Percentiles rank a stretch among this genome's conserved stretches.
These are phyloP conservation scores for Heteromormyrus szaboi DNA, from an alignment of 2,797 vertebrate species.

Conservation along the genomic window DNA sequence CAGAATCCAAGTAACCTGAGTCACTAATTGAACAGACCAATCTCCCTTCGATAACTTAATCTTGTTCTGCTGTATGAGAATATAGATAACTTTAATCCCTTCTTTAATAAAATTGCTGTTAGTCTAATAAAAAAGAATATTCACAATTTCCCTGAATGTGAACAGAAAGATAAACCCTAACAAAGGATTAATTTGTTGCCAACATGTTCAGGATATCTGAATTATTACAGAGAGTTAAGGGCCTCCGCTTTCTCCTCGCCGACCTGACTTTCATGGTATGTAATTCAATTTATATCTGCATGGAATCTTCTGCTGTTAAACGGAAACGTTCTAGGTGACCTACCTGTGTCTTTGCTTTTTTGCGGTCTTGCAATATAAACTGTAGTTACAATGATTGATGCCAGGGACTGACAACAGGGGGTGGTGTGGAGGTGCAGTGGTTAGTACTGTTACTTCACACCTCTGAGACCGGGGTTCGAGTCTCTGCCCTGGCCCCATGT, in stretches of 20 bases:
- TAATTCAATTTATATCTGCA: not conserved
- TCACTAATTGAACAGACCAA: constrained; percentile 18
- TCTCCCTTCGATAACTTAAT: constrained; percentile 17
- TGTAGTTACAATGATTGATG: not conserved
- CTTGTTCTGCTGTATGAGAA: not conserved
- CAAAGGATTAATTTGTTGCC: constrained; percentile 16
- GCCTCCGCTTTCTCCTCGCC: not conserved
- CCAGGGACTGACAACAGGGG: not conserved
- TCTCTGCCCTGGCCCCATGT: not conserved
- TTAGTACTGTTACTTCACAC: not conserved
- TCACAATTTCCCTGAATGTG: constrained; percentile 16
- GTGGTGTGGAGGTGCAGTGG: not conserved
- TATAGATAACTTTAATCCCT: constrained; percentile 21
- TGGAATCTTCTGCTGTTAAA: not conserved
- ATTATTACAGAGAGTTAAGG: constrained; percentile 7
- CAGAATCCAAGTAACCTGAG: not conserved
- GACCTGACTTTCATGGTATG: not conserved
- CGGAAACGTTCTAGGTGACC: not conserved
- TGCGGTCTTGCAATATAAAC: not conserved
- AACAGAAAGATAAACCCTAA: constrained; percentile 16
- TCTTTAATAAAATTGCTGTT: constrained; percentile 20
- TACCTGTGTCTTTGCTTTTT: not conserved
- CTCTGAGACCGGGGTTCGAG: not conserved
- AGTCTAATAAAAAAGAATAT: constrained; percentile 23
- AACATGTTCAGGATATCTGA: constrained; percentile 1